Conservation (phyloP, 1,140 invertebrate genomes). For the Mylabris phalerata region DNA sequence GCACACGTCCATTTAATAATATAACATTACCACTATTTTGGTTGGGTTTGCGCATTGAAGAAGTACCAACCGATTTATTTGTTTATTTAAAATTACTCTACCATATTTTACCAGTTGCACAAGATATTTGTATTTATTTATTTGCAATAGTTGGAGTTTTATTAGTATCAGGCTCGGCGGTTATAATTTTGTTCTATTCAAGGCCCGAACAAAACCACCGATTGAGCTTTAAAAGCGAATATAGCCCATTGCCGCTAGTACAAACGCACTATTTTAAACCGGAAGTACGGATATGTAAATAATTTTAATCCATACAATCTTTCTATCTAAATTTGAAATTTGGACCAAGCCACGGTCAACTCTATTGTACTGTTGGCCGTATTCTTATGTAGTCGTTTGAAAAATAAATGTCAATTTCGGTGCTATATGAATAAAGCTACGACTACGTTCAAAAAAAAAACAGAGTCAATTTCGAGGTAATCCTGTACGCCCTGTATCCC, state of each 20-base stretch:
- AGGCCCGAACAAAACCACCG: slow-evolving; percentile 4
- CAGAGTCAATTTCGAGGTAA: no score
- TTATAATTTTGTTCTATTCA: slow-evolving; percentile 21
- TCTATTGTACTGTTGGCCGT: no score
- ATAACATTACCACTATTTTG: slow-evolving; percentile 59
- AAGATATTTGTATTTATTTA: slow-evolving; percentile 38
- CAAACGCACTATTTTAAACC: slow-evolving; percentile 14
- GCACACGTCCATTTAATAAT: slow-evolving; percentile 51
- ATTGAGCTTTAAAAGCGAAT: slow-evolving; percentile 17
- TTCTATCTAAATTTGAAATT: not conserved
- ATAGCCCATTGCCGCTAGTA: slow-evolving; percentile 21
- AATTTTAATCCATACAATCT: slow-evolving; percentile 5
- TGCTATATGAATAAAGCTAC: no score
- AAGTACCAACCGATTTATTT: slow-evolving; percentile 32
- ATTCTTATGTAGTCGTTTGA: no score
- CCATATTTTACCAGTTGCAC: slow-evolving; percentile 36
- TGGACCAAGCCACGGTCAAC: no score
- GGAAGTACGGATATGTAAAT: slow-evolving; percentile 20
- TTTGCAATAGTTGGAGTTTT: slow-evolving; percentile 39
- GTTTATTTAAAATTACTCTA: slow-evolving; percentile 36
- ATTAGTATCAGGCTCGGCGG: slow-evolving; percentile 37
- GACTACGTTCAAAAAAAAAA: no score
- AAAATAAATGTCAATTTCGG: no score
- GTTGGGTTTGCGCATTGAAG: slow-evolving; percentile 50
- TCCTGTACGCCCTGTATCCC: no score